phyloP scores from a whole-genome alignment of 1,140 invertebrate species.

The Plutomurus gul region DNA sequence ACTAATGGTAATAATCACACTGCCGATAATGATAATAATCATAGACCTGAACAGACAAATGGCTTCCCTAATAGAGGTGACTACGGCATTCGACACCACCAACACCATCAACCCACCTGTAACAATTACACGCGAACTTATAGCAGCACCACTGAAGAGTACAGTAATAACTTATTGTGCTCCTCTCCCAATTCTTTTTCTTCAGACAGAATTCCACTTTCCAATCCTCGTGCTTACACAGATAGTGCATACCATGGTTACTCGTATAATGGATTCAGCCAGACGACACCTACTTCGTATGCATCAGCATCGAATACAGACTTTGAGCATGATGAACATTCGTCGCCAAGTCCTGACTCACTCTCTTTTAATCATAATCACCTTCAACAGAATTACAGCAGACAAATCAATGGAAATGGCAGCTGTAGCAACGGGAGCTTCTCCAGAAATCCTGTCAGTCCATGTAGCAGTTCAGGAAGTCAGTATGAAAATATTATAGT shows the following conservation, averaged over 20 bases:
- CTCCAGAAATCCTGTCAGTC: background rate
- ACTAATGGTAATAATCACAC: conserved; percentile 19
- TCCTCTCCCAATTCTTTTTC: background rate
- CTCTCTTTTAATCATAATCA: conserved; percentile 18
- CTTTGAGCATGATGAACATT: background rate
- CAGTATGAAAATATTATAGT: background rate
- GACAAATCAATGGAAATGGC: background rate
- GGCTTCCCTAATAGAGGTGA: conserved; percentile 26
- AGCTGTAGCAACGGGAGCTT: background rate
- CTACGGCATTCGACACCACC: background rate
- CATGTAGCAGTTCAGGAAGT: background rate
- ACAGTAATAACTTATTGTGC: conserved; percentile 7
- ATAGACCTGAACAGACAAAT: conserved; percentile 18
- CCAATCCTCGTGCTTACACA: background rate
- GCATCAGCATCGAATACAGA: background rate
- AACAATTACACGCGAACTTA: background rate
- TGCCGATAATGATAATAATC: conserved; percentile 25
- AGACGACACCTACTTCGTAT: background rate
- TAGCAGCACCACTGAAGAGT: background rate
- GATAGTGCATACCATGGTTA: conserved; percentile 7
- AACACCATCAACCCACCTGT: background rate
- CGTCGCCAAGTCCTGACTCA: conserved; percentile 42
- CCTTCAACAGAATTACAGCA: background rate
- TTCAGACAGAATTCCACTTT: conserved; percentile 10
- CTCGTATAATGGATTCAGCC: background rate